Evolutionary conservation across 2,888 invertebrate species (phyloP).

Genomic region (Caradrina kadenii): DNA sequence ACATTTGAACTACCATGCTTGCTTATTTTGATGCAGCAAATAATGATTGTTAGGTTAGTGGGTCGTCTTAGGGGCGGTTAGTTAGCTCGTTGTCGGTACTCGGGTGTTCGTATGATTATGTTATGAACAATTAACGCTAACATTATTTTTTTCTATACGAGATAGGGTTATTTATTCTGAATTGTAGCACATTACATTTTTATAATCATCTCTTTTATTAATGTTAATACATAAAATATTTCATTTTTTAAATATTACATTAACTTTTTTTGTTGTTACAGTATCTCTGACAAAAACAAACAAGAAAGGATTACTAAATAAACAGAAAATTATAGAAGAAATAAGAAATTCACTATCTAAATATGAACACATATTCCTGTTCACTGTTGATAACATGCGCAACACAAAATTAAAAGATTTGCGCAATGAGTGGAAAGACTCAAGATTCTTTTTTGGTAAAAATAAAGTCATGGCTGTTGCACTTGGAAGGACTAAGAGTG

Average conservation of each 20-base stretch:
- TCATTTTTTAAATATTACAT: no score
- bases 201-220: background rate
- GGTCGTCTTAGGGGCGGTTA: no score
- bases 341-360: constrained; percentile 95
- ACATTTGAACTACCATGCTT: constrained; percentile 35
- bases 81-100: background rate
- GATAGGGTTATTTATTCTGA: background rate
- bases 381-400: constrained; percentile 97
- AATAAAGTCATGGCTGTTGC: constrained; percentile 98
- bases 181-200: background rate
- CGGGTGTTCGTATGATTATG: background rate
- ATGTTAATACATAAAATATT: background rate
- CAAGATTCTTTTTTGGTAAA: constrained; percentile 99
- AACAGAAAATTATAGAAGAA: constrained; percentile 97
- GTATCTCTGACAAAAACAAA: constrained; percentile 98
- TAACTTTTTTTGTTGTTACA: constrained; percentile 87
- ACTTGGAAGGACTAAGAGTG: constrained; percentile 95
- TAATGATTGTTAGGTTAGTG: background rate
- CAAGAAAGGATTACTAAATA: constrained; percentile 97
- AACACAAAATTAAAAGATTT: constrained; percentile 97
- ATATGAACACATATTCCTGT: constrained; percentile 96
- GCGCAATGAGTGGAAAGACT: constrained; percentile 96
- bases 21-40: background rate
- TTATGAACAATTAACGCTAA: no score
- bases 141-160: no score